phyloP scores from a whole-genome alignment of 2,888 invertebrate species.

The Hypomecis atomaria region DNA sequence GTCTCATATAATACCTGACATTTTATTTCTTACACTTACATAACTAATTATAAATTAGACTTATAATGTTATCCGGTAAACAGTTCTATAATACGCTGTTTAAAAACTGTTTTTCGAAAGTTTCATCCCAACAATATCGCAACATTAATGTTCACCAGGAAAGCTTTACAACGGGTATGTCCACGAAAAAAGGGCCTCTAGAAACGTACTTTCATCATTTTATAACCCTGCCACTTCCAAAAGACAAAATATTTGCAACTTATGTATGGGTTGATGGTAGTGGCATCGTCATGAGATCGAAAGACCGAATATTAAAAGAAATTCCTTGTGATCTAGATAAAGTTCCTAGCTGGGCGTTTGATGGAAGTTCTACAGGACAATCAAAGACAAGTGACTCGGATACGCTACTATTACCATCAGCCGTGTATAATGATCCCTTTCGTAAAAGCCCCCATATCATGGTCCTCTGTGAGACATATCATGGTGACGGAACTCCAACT shows the following conservation, averaged over 20 bases:
- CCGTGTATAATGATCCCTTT: slow-evolving; percentile 96
- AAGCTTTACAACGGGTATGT: slow-evolving; percentile 50
- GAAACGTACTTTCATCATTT: slow-evolving; percentile 63
- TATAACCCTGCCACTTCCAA: slow-evolving; percentile 78
- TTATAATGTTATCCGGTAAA: slow-evolving; percentile 33
- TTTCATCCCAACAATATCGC: slow-evolving; percentile 12
- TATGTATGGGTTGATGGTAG: slow-evolving; percentile 94
- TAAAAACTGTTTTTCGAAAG: slow-evolving; percentile 7
- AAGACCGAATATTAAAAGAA: slow-evolving; percentile 87
- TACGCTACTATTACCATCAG: slow-evolving; percentile 93
- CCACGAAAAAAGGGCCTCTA: slow-evolving; percentile 50
- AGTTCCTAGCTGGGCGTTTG: slow-evolving; percentile 94
- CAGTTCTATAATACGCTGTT: slow-evolving; percentile 10
- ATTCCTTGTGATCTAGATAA: slow-evolving; percentile 78
- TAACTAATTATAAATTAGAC: slow-evolving; percentile 6
- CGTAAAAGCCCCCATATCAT: slow-evolving; percentile 93
- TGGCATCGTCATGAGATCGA: slow-evolving; percentile 88
- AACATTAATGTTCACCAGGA: slow-evolving; percentile 47
- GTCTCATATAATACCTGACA: background rate
- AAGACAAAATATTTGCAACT: slow-evolving; percentile 86
- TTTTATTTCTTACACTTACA: background rate
- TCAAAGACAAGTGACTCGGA: slow-evolving; percentile 93
- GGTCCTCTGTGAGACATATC: slow-evolving; percentile 94
- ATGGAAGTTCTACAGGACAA: slow-evolving; percentile 97
- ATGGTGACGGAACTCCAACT: slow-evolving; percentile 89